Base-by-base conservation (phyloP, 2,888 invertebrate species). In the Cinara cedri region DNA sequence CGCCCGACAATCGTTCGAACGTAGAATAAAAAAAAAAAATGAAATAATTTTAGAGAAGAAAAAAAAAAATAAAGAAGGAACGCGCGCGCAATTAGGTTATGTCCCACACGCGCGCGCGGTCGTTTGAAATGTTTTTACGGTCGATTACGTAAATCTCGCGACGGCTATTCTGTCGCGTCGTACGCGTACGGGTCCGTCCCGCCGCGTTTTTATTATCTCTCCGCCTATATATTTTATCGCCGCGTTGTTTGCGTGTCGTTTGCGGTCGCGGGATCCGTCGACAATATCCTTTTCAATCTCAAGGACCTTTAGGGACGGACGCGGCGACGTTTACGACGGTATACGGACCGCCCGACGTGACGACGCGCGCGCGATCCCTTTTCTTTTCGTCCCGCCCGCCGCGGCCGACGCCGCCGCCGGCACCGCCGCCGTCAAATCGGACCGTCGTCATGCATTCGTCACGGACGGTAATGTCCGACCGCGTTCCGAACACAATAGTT, bases 201-300 rank as follows among this genome's bases (percentile, higher is more conserved):
- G 10, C 65, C 46, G 16, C 16, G 46, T 24, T 49, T 66, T 44
- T 54, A 51, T 51, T 14, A 62, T 72, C 34, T 21, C 46, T n/a
- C n/a, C n/a, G n/a, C n/a, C n/a, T n/a, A n/a, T n/a, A 0, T 19
- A 26, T 65, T 19, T 26, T 65, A 71, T 55, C 57, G 13, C 34
- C 68, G 54, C 54, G n/a, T 24, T 24, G 24, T 9, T n/a, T n/a
- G n/a, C n/a, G n/a, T n/a, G n/a, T n/a, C n/a, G n/a, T n/a, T n/a
- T 42, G 34, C 63, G 42, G 19, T 42, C 14, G 19, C 62, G 14
- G 13, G n/a, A n/a, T n/a, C n/a, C n/a, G n/a, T 14, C 8, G 26
- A 16, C 42, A 60, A 68, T 78, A 60, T 78, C 78, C 78, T 78
- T 78, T 78, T 78, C 68, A 78, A 57, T 60, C 34, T 51, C 78